These are phyloP conservation scores for Sebastes wilsoni DNA, from an alignment of 2,797 vertebrate genomes.

Conservation along the genomic window DNA sequence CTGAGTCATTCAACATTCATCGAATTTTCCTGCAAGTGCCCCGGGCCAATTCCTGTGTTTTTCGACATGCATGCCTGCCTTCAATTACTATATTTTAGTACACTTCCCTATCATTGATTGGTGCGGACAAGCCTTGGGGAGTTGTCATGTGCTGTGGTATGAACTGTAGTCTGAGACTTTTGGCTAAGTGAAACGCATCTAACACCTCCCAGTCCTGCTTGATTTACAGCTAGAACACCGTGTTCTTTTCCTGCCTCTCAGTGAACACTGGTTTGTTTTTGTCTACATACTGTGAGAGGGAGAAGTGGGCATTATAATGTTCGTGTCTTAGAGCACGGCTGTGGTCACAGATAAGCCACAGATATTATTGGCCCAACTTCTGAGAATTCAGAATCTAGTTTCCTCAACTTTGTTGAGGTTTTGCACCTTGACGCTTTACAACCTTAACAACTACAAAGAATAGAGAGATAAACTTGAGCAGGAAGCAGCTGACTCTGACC, in stretches of 20 bases:
- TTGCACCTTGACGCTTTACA: background rate
- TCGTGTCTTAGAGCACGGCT: background rate
- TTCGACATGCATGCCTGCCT: background rate
- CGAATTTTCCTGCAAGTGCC: background rate
- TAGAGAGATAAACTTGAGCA: background rate
- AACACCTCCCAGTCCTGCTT: constrained; percentile 18
- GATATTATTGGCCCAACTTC: background rate
- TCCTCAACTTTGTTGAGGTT: background rate
- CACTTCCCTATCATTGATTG: background rate
- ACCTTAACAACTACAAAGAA: background rate
- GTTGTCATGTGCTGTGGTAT: background rate
- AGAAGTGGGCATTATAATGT: background rate
- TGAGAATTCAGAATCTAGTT: background rate
- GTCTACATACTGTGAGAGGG: background rate
- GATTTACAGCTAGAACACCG: constrained; percentile 44
- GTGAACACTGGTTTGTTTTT: constrained; percentile 9
- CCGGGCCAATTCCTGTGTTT: background rate
- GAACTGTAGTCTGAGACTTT: constrained; percentile 2
- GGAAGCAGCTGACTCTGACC: background rate
- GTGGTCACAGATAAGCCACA: background rate
- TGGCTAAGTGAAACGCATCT: background rate
- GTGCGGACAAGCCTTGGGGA: background rate
- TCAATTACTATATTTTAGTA: background rate
- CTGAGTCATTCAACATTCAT: background rate
- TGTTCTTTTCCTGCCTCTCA: constrained; percentile 47